These are phyloP conservation scores for Poeciliopsis infans DNA, from an alignment of 2,797 vertebrate genomes.

Conservation along the genomic window DNA sequence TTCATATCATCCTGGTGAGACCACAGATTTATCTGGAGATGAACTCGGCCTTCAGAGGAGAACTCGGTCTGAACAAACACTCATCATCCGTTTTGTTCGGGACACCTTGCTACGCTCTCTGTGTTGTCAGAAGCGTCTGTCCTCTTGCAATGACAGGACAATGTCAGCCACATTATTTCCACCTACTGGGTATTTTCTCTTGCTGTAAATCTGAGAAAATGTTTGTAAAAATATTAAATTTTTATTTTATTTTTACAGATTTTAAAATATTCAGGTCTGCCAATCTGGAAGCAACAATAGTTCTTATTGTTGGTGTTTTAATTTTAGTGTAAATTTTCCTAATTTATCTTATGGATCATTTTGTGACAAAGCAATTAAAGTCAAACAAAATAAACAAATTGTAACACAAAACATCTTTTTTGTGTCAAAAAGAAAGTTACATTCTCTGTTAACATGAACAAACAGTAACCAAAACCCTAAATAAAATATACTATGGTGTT, in stretches of 20 bases:
- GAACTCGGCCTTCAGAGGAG: not conserved
- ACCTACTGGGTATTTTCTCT: not conserved
- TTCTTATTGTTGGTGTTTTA: not conserved
- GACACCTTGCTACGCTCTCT: not conserved
- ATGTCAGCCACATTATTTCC: not conserved
- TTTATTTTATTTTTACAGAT: no score
- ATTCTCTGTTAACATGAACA: not conserved
- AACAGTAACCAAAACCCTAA: no score
- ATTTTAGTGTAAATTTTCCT: not conserved
- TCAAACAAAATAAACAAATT: not conserved
- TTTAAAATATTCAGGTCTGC: not conserved
- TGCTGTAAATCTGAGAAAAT: not conserved
- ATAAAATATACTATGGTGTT: no score
- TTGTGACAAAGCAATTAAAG: not conserved
- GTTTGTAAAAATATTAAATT: not conserved
- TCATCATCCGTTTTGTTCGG: not conserved
- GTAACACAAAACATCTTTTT: not conserved
- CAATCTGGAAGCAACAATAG: not conserved
- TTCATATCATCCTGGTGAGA: constrained; percentile 89
- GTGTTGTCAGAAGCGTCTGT: not conserved
- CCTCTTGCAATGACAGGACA: not conserved
- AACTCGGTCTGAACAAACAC: not conserved
- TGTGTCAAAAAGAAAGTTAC: not conserved
- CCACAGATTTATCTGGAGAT: not conserved
- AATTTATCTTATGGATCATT: not conserved